Evolutionary conservation across 2,888 invertebrate species (phyloP).

Genomic region (Halictus quadricinctus): DNA sequence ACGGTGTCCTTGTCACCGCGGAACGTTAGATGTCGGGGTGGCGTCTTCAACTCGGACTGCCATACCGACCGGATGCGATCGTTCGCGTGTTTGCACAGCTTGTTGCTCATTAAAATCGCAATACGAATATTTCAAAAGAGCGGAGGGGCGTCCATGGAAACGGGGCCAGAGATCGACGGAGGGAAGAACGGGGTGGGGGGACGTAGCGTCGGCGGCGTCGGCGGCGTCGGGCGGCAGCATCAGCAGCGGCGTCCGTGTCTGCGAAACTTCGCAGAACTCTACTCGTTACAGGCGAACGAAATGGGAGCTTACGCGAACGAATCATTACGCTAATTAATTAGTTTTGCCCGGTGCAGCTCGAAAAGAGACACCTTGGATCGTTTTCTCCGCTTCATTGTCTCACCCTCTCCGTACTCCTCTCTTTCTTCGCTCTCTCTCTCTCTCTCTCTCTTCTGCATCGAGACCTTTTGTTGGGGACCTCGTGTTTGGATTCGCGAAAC

Average conservation of each 20-base stretch:
- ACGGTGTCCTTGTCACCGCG: constrained; percentile 39
- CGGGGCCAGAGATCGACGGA: not conserved
- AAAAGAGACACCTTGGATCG: constrained; percentile 58
- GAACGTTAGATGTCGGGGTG: constrained; percentile 5
- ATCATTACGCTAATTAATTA: constrained; percentile 78
- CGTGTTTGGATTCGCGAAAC: not conserved
- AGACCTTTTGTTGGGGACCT: not conserved
- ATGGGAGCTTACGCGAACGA: constrained; percentile 71
- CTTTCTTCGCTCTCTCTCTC: not conserved
- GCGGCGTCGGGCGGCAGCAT: constrained; percentile 18
- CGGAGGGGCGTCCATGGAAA: constrained; percentile 4
- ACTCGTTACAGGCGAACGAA: constrained; percentile 66
- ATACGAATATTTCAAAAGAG: constrained; percentile 63
- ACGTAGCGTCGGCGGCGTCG: not conserved
- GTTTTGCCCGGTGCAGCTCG: constrained; percentile 44
- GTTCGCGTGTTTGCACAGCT: constrained; percentile 61
- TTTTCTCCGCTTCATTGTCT: constrained; percentile 16
- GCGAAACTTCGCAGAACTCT: constrained; percentile 67
- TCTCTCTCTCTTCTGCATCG: not conserved
- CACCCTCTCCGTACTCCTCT: not conserved
- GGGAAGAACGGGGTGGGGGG: not conserved
- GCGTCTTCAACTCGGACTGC: not conserved
- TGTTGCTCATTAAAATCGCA: constrained; percentile 76
- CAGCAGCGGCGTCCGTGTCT: constrained; percentile 49
- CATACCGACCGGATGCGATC: not conserved